Evolutionary conservation across 2,797 vertebrate species (phyloP).

Genomic region (Anguilla marmorata): DNA sequence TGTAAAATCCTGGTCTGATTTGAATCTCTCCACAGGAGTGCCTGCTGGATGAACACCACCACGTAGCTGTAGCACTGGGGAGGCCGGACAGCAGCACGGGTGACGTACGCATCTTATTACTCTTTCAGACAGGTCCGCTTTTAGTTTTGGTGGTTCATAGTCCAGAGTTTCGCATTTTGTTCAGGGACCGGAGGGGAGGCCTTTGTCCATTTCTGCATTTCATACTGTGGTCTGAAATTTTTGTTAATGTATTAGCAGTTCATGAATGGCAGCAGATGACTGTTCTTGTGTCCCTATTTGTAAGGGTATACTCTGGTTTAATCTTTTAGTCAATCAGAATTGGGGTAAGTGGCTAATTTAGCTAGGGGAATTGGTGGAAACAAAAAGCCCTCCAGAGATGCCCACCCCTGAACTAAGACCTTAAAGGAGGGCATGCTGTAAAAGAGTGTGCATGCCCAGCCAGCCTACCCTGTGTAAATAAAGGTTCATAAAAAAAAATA

Average conservation of each 20-base stretch:
- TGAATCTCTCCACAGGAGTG: constrained; percentile 76
- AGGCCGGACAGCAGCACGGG: constrained; percentile 55
- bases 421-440: neutral
- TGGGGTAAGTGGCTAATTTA: neutral
- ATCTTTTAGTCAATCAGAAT: neutral
- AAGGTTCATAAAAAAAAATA: no score
- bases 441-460: no score
- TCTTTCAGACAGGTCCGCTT: neutral
- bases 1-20: neutral
- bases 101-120: constrained; percentile 57
- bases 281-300: neutral
- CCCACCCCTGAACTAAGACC: neutral
- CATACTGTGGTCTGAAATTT: neutral
- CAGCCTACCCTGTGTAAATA: no score
- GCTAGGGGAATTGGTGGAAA: neutral
- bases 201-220: neutral
- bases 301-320: neutral
- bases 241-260: neutral
- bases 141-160: neutral
- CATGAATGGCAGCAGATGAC: neutral
- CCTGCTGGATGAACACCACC: constrained; percentile 83
- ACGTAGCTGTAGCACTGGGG: constrained; percentile 87
- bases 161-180: neutral
- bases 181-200: neutral
- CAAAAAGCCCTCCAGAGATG: neutral